Conservation (phyloP, 2,797 vertebrate genomes). For the Lithobates sylvaticus region DNA sequence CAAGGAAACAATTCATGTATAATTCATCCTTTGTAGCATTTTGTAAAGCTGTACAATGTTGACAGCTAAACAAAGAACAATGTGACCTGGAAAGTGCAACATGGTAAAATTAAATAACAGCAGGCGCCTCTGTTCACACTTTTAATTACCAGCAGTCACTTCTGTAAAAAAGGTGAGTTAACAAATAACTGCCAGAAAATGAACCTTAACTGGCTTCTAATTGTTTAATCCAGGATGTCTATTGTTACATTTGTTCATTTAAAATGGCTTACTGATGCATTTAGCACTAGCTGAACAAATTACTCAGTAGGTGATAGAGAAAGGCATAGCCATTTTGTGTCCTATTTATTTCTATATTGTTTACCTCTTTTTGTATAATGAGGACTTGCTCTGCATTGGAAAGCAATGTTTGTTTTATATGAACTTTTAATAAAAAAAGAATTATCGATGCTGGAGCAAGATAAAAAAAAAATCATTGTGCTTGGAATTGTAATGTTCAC, state of each 20-base stretch:
- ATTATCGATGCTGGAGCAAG: neutral
- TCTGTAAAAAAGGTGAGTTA: slow-evolving; percentile 58
- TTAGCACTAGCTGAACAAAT: slow-evolving; percentile 59
- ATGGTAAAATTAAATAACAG: slow-evolving; percentile 56
- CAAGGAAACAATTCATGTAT: slow-evolving; percentile 40
- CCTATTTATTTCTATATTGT: slow-evolving; percentile 54
- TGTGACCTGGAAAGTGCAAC: slow-evolving; percentile 49
- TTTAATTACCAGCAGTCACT: slow-evolving; percentile 59
- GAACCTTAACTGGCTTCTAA: slow-evolving; percentile 55
- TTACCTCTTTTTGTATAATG: slow-evolving; percentile 29
- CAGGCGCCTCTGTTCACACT: slow-evolving; percentile 43
- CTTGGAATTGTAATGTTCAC: neutral
- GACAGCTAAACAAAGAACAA: slow-evolving; percentile 53
- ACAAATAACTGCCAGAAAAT: slow-evolving; percentile 57
- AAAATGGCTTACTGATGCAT: slow-evolving; percentile 58
- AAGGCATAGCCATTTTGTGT: slow-evolving; percentile 41
- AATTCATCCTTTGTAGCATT: slow-evolving; percentile 42
- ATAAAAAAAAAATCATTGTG: neutral
- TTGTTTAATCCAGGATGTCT: slow-evolving; percentile 52
- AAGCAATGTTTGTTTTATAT: slow-evolving; percentile 10
- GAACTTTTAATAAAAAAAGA: slow-evolving; percentile 22
- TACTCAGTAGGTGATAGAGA: slow-evolving; percentile 46
- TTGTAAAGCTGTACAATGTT: slow-evolving; percentile 26
- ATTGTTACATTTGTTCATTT: slow-evolving; percentile 61
- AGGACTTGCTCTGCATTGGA: slow-evolving; percentile 9